Evolutionary conservation across 2,797 vertebrate species (phyloP), one percentile per base, ranked within the genome.

Genomic region (Phataginus tricuspis): DNA sequence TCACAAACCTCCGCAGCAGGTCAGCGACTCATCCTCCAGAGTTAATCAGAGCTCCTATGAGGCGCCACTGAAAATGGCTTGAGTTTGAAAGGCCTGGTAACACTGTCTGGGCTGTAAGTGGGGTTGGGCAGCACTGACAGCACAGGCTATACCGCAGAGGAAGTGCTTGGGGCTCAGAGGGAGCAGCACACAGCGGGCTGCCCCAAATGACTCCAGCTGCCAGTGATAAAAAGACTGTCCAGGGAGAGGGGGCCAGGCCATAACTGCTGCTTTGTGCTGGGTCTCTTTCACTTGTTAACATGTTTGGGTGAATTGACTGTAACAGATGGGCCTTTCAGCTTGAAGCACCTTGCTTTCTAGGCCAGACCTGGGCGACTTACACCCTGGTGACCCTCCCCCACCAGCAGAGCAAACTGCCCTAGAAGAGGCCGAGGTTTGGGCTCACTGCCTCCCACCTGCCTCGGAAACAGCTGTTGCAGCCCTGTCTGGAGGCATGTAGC

Each of bases 181-280:
- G 93, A 78, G 96, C 37, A 3, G 95, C 91, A 93, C 97, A 87
- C 98, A 97, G 97, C 98, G 88, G 95, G 95, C 93, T 51, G 69
- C 96, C 86, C 94, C 31, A 21, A 97, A 96, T 94, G 82, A 86
- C 96, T 78, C 21, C 98, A 98, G 98, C 98, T 98, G 98, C 96
- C 96, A 93, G 98, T 95, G 97, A 97, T 98, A 96, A 98, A 98
- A 97, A 19, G 7, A 80, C 91, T 92, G 91, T 89, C 91, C 75
- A 39, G 86, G 71, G 29, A 97, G 95, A 96, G 97, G 78, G 91
- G 94, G 78, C 53, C 79, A 45, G 53, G 79, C 96, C 68, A 7
- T 94, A 63, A 93, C 87, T 90, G 86, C 89, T 23, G 79, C 94
- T 97, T 96, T 97, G 95, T 97, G 72, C 71, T 74, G 34, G 34